Evolutionary conservation across 2,888 invertebrate species (phyloP), one percentile per base, ranked within the genome.

Genomic region (Conistra vaccinii): DNA sequence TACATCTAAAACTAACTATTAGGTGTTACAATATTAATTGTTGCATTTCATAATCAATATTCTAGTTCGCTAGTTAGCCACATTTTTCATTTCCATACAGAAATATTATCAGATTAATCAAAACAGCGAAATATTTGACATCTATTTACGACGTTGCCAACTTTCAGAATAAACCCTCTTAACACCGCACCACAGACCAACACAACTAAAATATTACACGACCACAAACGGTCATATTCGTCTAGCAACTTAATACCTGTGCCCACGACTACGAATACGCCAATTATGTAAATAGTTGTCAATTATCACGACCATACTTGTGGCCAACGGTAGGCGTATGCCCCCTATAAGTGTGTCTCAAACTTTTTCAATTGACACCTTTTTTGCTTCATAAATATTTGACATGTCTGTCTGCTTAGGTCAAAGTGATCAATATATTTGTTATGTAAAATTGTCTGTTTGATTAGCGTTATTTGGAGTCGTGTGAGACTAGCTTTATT

Each of bases 271-370:
- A 87, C 84, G 74, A 89, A 89, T 86, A 87, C 67, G 79, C 74
- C 81, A 89, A 88, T 89, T 89, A 89, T 88, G 89, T 74, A 84
- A 89, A 89, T 89, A 85, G 67, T 58, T 66, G 67, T 65, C 88
- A 88, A 88, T 87, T 88, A 88, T 83, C 85, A 73, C 71, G 69
- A 69, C 84, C 85, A 83, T 86, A 88, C 81, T 81, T 68, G 80
- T 76, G 68, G 53, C 63, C 73, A 82, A 75, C 80, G 69, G 88
- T 85, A 85, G 88, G 87, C 84, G 88, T 78, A 77, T 70, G 73
- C 79, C 68, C 61, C 65, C 69, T 78, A 73, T 71, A 78, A 72
- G 66, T 73, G 88, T 71, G 51, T 85, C 84, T 81, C 88, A 88
- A 88, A 88, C 81, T 88, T 88, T 86, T 74, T 72, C 67, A 69